Percentiles rank a stretch among this genome's conserved stretches.
These are phyloP conservation scores for Burhinus oedicnemus DNA, from an alignment of 2,113 vertebrate genomes.

Conservation along the genomic window DNA sequence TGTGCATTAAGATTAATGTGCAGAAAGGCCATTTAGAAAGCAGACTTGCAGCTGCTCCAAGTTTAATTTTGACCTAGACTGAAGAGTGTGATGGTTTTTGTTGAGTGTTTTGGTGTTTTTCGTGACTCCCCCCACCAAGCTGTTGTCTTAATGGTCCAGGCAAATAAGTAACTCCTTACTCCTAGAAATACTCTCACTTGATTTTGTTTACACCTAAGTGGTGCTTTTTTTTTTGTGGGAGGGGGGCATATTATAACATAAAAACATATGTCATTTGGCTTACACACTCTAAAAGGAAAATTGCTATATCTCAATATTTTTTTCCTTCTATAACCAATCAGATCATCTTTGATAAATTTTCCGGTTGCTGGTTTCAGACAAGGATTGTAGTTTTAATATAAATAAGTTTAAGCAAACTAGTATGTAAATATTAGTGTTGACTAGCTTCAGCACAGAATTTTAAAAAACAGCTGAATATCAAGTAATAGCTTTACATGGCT, in stretches of 20 bases:
- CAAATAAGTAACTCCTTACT: not conserved
- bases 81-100: not conserved
- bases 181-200: not conserved
- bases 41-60: not conserved
- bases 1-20: not conserved
- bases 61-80: not conserved
- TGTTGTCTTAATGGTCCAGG: not conserved
- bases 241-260: not conserved
- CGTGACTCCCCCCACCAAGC: not conserved
- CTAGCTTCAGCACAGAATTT: not conserved
- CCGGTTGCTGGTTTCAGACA: not conserved
- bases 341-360: not conserved
- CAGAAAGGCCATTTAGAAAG: not conserved
- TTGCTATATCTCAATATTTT: not conserved
- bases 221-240: not conserved
- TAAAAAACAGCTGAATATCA: not conserved
- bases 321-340: not conserved
- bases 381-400: not conserved
- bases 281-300: not conserved
- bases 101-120: not conserved
- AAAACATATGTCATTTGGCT: not conserved
- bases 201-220: not conserved
- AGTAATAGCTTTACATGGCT: not conserved
- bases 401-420: not conserved
- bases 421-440: not conserved